phyloP scores from a whole-genome alignment of 1,140 invertebrate genomes.

The Philotrypesis tridentata region DNA sequence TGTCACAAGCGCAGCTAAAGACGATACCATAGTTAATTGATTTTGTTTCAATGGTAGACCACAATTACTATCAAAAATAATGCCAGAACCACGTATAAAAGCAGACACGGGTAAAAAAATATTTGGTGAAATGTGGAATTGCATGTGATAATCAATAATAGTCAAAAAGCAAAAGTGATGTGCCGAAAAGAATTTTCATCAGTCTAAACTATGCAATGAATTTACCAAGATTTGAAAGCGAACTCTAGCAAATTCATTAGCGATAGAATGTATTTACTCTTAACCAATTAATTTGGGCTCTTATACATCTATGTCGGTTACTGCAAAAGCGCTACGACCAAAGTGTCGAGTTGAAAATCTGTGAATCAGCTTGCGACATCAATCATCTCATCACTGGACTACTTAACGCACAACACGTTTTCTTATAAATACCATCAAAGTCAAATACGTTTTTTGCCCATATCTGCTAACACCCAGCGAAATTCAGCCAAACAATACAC shows the following conservation, averaged over 20 bases:
- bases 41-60: neutral
- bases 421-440: neutral
- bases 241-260: neutral
- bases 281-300: neutral
- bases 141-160: neutral
- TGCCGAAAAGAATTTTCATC: neutral
- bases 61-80: neutral
- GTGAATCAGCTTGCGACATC: neutral
- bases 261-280: neutral
- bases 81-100: neutral
- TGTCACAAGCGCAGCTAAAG: constrained; percentile 3
- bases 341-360: neutral
- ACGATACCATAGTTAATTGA: neutral
- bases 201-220: neutral
- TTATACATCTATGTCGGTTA: neutral
- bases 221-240: neutral
- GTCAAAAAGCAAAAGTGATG: neutral
- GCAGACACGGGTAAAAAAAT: constrained; percentile 29
- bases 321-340: neutral
- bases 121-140: neutral
- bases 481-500: constrained; percentile 1
- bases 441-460: constrained; percentile 31
- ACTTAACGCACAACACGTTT: constrained; percentile 3
- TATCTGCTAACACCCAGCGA: constrained; percentile 39
- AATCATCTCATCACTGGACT: constrained; percentile 1